Evolutionary conservation across 64 coral and sea anemone genomes (phyloP).

Genomic region (Acropora yongei): DNA sequence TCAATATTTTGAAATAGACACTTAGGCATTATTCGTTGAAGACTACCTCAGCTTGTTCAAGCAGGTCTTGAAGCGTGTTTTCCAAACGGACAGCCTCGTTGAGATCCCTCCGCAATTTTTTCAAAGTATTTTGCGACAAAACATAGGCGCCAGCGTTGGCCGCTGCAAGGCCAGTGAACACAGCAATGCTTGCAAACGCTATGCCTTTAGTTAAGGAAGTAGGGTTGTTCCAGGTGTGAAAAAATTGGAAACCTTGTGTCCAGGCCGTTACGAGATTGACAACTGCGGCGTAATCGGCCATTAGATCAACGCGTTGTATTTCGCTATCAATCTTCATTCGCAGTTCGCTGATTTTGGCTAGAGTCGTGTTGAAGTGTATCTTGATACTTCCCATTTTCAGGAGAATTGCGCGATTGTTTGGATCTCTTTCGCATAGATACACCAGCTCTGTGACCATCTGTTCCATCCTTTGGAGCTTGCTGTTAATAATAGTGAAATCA

Average conservation of each 20-base stretch:
- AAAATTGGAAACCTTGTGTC: constrained; percentile 71
- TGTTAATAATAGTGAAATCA: constrained; percentile 54
- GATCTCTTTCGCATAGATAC: constrained; percentile 67
- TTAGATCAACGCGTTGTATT: constrained; percentile 73
- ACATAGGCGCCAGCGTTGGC: constrained; percentile 29
- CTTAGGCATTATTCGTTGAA: not conserved
- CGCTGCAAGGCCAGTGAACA: constrained; percentile 21
- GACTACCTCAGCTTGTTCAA: constrained; percentile 42
- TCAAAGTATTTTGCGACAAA: constrained; percentile 54
- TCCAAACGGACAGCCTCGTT: constrained; percentile 50
- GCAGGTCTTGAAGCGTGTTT: constrained; percentile 54
- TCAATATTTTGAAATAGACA: not conserved
- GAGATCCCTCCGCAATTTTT: constrained; percentile 74
- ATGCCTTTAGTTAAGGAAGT: constrained; percentile 54
- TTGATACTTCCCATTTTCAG: constrained; percentile 67
- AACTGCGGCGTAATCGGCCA: constrained; percentile 61
- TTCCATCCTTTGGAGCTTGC: constrained; percentile 58
- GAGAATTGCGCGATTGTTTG: constrained; percentile 13
- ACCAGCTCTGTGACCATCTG: constrained; percentile 63
- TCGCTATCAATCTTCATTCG: constrained; percentile 66
- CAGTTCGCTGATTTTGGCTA: constrained; percentile 62
- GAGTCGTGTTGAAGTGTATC: constrained; percentile 49
- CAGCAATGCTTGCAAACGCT: constrained; percentile 32
- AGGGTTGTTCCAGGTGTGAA: constrained; percentile 42
- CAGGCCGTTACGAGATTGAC: constrained; percentile 53